Percentiles rank a stretch among this genome's conserved stretches.
phyloP scores from a whole-genome alignment of 2,797 vertebrate species.

The Hirundo rustica region DNA sequence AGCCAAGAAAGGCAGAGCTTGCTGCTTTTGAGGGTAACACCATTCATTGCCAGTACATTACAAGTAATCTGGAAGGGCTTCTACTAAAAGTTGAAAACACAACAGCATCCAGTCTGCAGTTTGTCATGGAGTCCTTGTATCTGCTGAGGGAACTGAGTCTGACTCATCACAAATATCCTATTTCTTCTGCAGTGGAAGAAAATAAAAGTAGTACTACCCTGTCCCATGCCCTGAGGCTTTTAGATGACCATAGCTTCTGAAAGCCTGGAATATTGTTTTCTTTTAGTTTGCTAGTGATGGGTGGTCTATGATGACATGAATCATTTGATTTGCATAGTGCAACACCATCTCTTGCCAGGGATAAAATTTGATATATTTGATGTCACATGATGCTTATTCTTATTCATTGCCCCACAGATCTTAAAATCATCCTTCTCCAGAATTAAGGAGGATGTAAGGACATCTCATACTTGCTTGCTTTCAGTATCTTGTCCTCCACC shows the following conservation, averaged over 20 bases:
- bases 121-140: not conserved
- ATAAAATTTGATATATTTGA: not conserved
- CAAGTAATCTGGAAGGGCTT: not conserved
- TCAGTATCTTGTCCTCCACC: not conserved
- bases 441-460: not conserved
- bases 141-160: not conserved
- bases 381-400: not conserved
- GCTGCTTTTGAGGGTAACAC: not conserved
- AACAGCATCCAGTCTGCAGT: not conserved
- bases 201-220: not conserved
- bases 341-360: not conserved
- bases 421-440: not conserved
- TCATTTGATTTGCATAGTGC: not conserved
- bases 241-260: not conserved
- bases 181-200: not conserved
- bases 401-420: not conserved
- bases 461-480: not conserved
- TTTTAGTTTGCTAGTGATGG: not conserved
- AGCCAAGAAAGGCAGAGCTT: not conserved
- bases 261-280: not conserved
- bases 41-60: not conserved
- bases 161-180: not conserved
- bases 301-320: not conserved
- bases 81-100: not conserved
- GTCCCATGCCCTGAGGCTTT: not conserved